Evolutionary conservation across 2,888 invertebrate species (phyloP).

Genomic region (Siphonodentalium dalli): DNA sequence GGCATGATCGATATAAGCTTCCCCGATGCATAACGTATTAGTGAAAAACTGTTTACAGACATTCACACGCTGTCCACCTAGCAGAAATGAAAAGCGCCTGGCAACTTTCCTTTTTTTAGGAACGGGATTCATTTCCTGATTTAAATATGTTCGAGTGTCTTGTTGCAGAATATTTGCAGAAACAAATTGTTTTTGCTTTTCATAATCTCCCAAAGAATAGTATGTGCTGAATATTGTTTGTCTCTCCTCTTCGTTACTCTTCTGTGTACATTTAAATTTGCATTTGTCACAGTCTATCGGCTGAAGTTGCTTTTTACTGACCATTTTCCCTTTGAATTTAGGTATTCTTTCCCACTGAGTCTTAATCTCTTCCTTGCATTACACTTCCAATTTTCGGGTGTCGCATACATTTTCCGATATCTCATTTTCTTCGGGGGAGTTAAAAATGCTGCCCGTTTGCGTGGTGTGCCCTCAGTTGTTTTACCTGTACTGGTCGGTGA

Average conservation of each 20-base stretch:
- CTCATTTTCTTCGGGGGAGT: conserved; percentile 3
- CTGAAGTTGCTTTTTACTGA: conserved; percentile 1
- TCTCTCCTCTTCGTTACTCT: conserved; percentile 6
- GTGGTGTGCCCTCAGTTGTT: conserved; percentile 3
- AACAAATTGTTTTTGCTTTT: conserved; percentile 12
- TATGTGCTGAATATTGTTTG: conserved; percentile 5
- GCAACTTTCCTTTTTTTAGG: background rate
- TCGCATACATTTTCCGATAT: background rate
- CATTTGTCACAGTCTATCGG: conserved; percentile 1
- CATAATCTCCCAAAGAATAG: background rate
- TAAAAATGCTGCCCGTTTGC: conserved; percentile 4
- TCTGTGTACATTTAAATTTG: conserved; percentile 6
- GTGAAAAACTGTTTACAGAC: conserved; percentile 12
- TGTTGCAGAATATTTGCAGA: background rate
- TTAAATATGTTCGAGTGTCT: background rate
- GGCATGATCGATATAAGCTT: background rate
- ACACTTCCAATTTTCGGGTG: conserved; percentile 5
- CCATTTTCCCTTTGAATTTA: background rate
- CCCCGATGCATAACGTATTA: conserved; percentile 6
- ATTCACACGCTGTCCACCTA: background rate
- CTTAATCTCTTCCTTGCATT: conserved; percentile 10
- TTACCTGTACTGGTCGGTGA: too few species aligned
- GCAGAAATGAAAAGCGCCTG: background rate
- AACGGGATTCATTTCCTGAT: background rate
- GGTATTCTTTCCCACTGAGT: conserved; percentile 9